Conservation (phyloP, 2,113 vertebrate species). For the Vombatus ursinus region DNA sequence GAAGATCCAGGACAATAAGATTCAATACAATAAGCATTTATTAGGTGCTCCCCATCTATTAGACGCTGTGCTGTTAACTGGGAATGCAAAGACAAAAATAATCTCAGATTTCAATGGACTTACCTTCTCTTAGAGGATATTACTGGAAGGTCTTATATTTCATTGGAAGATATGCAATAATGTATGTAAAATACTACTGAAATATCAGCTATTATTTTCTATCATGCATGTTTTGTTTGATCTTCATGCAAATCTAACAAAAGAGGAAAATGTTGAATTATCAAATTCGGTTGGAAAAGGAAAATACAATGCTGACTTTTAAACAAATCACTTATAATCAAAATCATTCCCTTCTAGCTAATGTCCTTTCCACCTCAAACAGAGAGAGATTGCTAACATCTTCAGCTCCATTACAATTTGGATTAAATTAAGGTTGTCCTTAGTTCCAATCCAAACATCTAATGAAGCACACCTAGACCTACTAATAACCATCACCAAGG, state of each 20-base stretch:
- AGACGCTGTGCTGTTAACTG: not conserved
- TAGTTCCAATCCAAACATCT: slow-evolving; percentile 73
- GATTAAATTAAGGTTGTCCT: slow-evolving; percentile 65
- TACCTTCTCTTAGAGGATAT: not conserved
- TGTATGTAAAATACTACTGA: not conserved
- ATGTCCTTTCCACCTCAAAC: not conserved
- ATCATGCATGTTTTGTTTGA: not conserved
- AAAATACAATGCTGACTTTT: fast-evolving
- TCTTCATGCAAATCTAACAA: not conserved
- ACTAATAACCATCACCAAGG: slow-evolving; percentile 77
- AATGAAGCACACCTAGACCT: slow-evolving; percentile 68
- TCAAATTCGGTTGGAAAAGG: slow-evolving; percentile 41
- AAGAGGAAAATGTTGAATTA: not conserved
- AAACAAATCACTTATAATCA: slow-evolving; percentile 40
- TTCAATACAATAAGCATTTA: not conserved
- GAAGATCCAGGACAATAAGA: not conserved
- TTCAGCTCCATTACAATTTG: slow-evolving; percentile 50
- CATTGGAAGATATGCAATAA: not conserved
- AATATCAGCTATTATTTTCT: not conserved
- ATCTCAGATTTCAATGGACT: not conserved
- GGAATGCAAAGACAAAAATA: not conserved
- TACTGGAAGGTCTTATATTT: not conserved
- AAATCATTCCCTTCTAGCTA: slow-evolving; percentile 48
- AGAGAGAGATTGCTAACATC: slow-evolving; percentile 48
- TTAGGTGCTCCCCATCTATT: not conserved